Conservation (phyloP, 1,140 invertebrate species). For the Grapholita molesta region DNA sequence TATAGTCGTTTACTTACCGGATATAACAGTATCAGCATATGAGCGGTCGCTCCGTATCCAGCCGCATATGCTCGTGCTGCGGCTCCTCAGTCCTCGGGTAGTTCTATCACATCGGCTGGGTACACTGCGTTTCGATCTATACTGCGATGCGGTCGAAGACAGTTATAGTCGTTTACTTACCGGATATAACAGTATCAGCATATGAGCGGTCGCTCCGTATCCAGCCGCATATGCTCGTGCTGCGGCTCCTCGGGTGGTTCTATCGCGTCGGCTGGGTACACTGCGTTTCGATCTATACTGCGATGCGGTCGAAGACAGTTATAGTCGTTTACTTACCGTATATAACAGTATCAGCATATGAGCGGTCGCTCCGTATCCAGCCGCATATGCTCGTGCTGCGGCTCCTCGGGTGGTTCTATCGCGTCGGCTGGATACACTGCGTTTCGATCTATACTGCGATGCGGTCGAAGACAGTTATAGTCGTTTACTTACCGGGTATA, state of each 20-base stretch:
- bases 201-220: slow-evolving; percentile 48
- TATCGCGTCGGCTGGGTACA: slow-evolving; percentile 64
- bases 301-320: slow-evolving; percentile 68
- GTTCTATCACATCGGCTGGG: slow-evolving; percentile 52
- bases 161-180: too few species aligned
- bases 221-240: slow-evolving; percentile 60
- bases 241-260: slow-evolving; percentile 38
- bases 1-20: background rate
- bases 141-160: slow-evolving; percentile 72
- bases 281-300: slow-evolving; percentile 72
- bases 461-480: slow-evolving; percentile 54
- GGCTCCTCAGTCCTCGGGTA: slow-evolving; percentile 42
- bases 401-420: slow-evolving; percentile 37
- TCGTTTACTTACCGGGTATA: too few species aligned
- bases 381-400: slow-evolving; percentile 54
- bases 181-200: slow-evolving; percentile 24
- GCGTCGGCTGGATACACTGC: slow-evolving; percentile 66
- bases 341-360: slow-evolving; percentile 38
- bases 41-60: slow-evolving; percentile 53
- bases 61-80: slow-evolving; percentile 55
- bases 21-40: too few species aligned
- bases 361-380: slow-evolving; percentile 56
- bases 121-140: slow-evolving; percentile 72
- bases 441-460: slow-evolving; percentile 73
- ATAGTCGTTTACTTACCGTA: background rate